Conservation (phyloP, 2,113 vertebrate species). For the Myiagra hebetior region DNA sequence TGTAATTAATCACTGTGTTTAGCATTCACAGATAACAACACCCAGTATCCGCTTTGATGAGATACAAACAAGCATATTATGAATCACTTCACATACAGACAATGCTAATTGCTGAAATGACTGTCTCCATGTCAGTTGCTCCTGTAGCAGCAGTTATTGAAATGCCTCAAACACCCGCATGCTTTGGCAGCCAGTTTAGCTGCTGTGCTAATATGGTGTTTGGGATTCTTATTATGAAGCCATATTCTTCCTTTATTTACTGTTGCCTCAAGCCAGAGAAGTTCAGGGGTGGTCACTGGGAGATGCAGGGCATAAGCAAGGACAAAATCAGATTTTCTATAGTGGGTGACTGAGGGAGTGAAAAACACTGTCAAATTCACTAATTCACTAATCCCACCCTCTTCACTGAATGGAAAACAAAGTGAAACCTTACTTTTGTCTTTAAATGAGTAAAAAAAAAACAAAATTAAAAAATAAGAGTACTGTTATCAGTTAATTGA, state of each 20-base stretch:
- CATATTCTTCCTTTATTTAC: neutral
- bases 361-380: neutral
- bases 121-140: neutral
- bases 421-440: neutral
- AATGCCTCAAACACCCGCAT: neutral
- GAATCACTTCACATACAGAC: conserved; percentile 36
- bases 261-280: neutral
- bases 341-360: neutral
- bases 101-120: conserved; percentile 33
- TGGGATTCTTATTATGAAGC: neutral
- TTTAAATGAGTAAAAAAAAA: conserved; percentile 17
- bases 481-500: conserved; percentile 22
- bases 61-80: conserved; percentile 46
- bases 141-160: neutral
- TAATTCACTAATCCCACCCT: neutral
- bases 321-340: neutral
- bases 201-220: neutral
- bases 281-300: neutral
- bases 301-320: neutral
- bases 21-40: conserved; percentile 55
- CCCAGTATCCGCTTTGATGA: conserved; percentile 39
- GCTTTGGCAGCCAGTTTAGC: neutral
- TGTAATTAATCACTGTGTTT: conserved; percentile 66
- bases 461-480: neutral
- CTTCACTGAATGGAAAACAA: neutral